Evolutionary conservation across 2,888 invertebrate genomes (phyloP).

Genomic region (Acronicta alni): DNA sequence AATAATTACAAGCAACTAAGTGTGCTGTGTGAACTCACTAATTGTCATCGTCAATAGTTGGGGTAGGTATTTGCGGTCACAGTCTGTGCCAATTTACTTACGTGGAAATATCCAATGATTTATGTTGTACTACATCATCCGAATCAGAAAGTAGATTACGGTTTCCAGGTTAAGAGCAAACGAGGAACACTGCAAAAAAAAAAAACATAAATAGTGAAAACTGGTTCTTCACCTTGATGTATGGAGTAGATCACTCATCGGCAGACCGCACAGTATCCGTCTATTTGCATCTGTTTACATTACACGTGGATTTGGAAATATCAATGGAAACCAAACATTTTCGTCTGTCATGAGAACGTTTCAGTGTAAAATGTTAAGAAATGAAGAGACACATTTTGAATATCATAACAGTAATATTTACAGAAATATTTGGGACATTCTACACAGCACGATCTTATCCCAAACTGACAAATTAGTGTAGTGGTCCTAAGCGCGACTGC

Average conservation of each 20-base stretch:
- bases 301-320: conserved; percentile 22
- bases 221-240: conserved; percentile 29
- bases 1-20: background rate
- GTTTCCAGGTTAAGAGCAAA: conserved; percentile 11
- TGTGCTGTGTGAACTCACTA: no score
- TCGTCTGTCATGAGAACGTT: conserved; percentile 5
- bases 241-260: conserved; percentile 35
- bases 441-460: no score
- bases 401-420: no score
- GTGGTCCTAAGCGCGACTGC: no score
- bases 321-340: conserved; percentile 30
- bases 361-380: no score
- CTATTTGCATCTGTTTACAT: conserved; percentile 37
- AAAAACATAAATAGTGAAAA: conserved; percentile 30
- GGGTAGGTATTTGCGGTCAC: no score
- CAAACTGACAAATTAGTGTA: no score
- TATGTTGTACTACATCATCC: background rate
- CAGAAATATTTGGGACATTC: no score
- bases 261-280: conserved; percentile 29
- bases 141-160: conserved; percentile 1
- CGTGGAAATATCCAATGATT: no score
- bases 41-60: no score
- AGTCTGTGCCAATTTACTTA: no score
- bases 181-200: conserved; percentile 6
- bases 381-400: no score